Evolutionary conservation across 1,140 invertebrate genomes (phyloP), one percentile per base, ranked within the genome.

Genomic region (Drosophila baimaii): DNA sequence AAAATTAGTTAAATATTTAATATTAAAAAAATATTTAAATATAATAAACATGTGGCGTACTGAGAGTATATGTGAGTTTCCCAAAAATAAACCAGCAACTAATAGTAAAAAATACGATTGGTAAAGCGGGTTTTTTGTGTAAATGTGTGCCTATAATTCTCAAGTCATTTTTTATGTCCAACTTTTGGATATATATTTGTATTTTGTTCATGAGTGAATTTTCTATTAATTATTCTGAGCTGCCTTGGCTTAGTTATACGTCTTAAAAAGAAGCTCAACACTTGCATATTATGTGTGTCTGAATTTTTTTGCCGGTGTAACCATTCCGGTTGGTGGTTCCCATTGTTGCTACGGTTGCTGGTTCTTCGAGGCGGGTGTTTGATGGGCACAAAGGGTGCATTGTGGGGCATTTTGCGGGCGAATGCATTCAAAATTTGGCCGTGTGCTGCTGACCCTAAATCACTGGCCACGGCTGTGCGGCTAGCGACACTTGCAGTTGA

Each of bases 361-460:
- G 39, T 79, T 57, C 41, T 44, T 33, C 56, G 5, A 6, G n/a
- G 12, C 8, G 10, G n/a, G 27, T 13, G 31, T 13, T 52, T 52
- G 57, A 55, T 37, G 41, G 13, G 41, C 7, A 23, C 5, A 17
- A 37, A 25, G 29, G 39, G 12, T 29, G 74, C 63, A 54, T 65
- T 79, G 74, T 73, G 62, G 25, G 31, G 19, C 58, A 68, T 72
- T 80, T 79, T 79, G 80, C 62, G 76, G 81, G 47, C 46, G 57
- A 64, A 63, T 66, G 65, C 81, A 69, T 79, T 72, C 72, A 59
- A 82, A 72, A 72, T 75, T 80, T 69, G 66, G 65, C 62, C 77
- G 49, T 83, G 79, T 77, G 81, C 55, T 68, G 62, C 54, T 73
- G 81, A 84, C 81, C 81, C 81, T 84, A 85, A 84, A 84, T 84